Evolutionary conservation across 2,797 vertebrate genomes (phyloP).

Genomic region (Benthosema pterotum): DNA sequence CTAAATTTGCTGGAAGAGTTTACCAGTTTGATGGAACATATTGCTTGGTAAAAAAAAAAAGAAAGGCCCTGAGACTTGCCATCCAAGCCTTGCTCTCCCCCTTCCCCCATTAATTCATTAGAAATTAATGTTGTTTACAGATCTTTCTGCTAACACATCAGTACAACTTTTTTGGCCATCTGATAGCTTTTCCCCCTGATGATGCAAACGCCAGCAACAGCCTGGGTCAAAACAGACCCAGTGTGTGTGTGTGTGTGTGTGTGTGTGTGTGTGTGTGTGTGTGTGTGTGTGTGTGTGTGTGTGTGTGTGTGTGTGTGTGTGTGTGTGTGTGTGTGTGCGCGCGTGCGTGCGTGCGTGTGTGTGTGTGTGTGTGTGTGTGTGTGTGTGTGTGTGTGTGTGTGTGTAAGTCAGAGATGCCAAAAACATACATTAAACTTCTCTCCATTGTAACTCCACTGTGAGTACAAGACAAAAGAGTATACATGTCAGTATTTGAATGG

Average conservation of each 20-base stretch:
- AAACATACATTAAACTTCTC: conserved; percentile 75
- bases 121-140: conserved; percentile 80
- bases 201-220: conserved; percentile 81
- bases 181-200: conserved; percentile 72
- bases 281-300: neutral
- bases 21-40: conserved; percentile 45
- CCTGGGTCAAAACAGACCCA: conserved; percentile 66
- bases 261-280: conserved; percentile 31
- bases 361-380: neutral
- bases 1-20: conserved; percentile 54
- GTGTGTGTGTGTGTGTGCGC: neutral
- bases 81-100: conserved; percentile 51
- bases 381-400: neutral
- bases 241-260: neutral
- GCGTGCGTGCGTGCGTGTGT: conserved; percentile 25
- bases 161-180: conserved; percentile 66
- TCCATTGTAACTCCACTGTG: conserved; percentile 48
- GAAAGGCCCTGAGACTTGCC: conserved; percentile 63
- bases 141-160: conserved; percentile 75
- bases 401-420: neutral
- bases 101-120: conserved; percentile 64
- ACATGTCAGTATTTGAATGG: conserved; percentile 67
- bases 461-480: conserved; percentile 56
- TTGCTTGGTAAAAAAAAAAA: conserved; percentile 36
- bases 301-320: neutral